Percentiles rank a stretch among this genome's conserved stretches.
Conservation (phyloP, 2,888 invertebrate species). For the Chesias legatella region DNA sequence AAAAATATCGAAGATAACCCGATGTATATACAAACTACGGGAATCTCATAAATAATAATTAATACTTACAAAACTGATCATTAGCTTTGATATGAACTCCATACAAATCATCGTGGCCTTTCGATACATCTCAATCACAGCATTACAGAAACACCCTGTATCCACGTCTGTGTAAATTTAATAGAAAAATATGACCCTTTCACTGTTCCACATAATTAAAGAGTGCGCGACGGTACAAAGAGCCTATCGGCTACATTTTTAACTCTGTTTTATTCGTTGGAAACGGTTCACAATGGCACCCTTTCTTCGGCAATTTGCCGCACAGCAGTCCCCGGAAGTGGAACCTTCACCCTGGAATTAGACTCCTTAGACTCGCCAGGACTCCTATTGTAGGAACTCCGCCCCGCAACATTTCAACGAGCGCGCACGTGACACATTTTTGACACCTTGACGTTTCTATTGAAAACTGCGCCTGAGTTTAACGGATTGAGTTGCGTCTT, state of each 20-base stretch:
- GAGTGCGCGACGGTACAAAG: conserved; percentile 71
- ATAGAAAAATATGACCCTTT: conserved; percentile 80
- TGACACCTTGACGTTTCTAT: conserved; percentile 35
- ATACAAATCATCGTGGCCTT: conserved; percentile 7
- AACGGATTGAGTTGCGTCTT: conserved; percentile 13
- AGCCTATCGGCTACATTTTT: conserved; percentile 72
- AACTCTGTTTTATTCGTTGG: conserved; percentile 71
- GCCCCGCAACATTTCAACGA: conserved; percentile 60
- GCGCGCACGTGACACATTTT: conserved; percentile 68
- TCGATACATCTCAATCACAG: too few species aligned
- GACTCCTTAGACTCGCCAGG: conserved; percentile 66
- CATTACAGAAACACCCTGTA: conserved; percentile 47
- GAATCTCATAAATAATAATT: too few species aligned
- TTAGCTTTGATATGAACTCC: too few species aligned
- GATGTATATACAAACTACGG: too few species aligned
- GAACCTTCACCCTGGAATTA: conserved; percentile 67
- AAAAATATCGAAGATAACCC: too few species aligned
- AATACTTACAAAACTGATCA: too few species aligned
- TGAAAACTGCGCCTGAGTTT: conserved; percentile 11
- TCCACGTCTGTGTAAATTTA: conserved; percentile 62
- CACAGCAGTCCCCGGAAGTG: conserved; percentile 75
- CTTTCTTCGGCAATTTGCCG: conserved; percentile 76
- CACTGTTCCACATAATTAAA: conserved; percentile 76
- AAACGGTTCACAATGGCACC: conserved; percentile 79
- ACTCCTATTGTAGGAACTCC: conserved; percentile 67